Percentiles rank a stretch among this genome's conserved stretches.
Conservation (phyloP, 2,888 invertebrate species). For the Oxycera nigricornis region DNA sequence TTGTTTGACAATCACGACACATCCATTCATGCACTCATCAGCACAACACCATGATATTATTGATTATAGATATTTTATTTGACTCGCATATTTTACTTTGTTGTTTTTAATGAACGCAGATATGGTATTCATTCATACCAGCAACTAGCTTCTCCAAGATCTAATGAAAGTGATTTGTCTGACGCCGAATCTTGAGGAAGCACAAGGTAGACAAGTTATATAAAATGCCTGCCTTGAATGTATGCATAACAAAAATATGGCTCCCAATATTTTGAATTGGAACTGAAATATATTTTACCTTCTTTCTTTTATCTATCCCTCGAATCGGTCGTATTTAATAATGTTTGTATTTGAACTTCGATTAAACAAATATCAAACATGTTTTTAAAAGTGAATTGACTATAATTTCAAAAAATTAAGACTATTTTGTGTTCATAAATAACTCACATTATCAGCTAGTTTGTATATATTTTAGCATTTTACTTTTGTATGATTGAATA, state of each 20-base stretch:
- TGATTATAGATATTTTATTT: not conserved
- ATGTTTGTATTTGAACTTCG: too few species aligned
- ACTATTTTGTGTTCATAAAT: too few species aligned
- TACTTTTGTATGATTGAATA: too few species aligned
- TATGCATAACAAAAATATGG: not conserved
- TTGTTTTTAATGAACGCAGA: slow-evolving; percentile 24
- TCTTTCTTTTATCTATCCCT: too few species aligned
- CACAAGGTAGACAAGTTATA: not conserved
- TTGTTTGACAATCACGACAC: not conserved
- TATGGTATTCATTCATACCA: slow-evolving; percentile 25
- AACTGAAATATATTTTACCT: not conserved
- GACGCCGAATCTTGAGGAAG: slow-evolving; percentile 18
- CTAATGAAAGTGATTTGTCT: slow-evolving; percentile 20
- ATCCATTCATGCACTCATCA: not conserved
- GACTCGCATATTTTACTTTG: slow-evolving; percentile 13
- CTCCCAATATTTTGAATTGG: not conserved
- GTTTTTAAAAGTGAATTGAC: too few species aligned
- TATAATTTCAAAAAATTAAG: too few species aligned
- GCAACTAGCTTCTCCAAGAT: slow-evolving; percentile 27
- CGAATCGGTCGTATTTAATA: too few species aligned
- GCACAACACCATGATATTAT: slow-evolving; percentile 9
- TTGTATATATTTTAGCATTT: too few species aligned
- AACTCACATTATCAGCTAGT: too few species aligned
- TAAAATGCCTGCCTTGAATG: slow-evolving; percentile 3
- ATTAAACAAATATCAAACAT: too few species aligned